These are phyloP conservation scores for Aeoliscus strigatus DNA, from an alignment of 2,797 vertebrate species.

Conservation along the genomic window DNA sequence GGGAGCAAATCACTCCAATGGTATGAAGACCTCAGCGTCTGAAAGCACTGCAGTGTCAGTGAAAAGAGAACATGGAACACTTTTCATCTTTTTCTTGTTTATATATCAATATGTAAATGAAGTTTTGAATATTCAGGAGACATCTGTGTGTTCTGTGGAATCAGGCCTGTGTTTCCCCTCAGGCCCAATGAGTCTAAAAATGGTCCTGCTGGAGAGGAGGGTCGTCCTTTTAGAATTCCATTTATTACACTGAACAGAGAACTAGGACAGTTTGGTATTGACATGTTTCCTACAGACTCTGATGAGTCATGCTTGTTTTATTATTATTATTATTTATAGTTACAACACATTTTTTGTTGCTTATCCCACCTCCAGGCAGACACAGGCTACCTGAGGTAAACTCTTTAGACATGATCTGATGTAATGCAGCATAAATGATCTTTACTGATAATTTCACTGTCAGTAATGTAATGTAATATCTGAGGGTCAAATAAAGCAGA, in stretches of 20 bases:
- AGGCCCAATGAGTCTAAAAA: slow-evolving; percentile 3
- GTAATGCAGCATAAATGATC: not conserved
- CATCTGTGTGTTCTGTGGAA: not conserved
- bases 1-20: not conserved
- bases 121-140: not conserved
- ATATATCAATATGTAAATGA: slow-evolving; percentile 1
- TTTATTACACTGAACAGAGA: too few species aligned
- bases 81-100: not conserved
- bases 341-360: too few species aligned
- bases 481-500: slow-evolving; percentile 6
- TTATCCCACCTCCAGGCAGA: too few species aligned
- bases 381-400: slow-evolving; percentile 10
- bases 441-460: not conserved
- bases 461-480: slow-evolving; percentile 1
- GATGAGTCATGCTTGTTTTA: not conserved
- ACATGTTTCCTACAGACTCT: too few species aligned
- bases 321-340: too few species aligned
- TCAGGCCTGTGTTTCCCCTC: not conserved
- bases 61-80: not conserved
- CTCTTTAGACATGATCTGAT: slow-evolving; percentile 6
- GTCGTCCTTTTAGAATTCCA: too few species aligned
- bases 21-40: slow-evolving; percentile 1
- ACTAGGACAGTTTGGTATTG: not conserved
- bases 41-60: slow-evolving; percentile 8
- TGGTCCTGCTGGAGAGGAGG: not conserved